phyloP scores from a whole-genome alignment of 1,140 invertebrate genomes.

The Drosophila subobscura region DNA sequence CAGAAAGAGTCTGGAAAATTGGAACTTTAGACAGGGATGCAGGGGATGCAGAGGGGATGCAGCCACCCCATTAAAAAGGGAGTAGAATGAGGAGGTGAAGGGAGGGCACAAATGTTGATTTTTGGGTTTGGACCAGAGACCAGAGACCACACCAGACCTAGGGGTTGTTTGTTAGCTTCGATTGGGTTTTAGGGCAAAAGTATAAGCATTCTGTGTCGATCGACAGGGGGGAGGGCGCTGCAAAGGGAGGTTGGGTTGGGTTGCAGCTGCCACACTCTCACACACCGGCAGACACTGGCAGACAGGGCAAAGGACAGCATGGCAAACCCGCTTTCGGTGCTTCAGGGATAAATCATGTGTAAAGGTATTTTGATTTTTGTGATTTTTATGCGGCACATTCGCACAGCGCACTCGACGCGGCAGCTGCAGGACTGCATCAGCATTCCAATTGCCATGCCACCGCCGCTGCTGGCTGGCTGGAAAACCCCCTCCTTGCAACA shows the following conservation, averaged over 20 bases:
- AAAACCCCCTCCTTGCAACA: slow-evolving; percentile 4
- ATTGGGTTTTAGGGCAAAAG: slow-evolving; percentile 42
- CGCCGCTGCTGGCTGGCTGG: slow-evolving; percentile 26
- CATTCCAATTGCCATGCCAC: slow-evolving; percentile 8
- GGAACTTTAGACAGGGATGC: slow-evolving; percentile 31
- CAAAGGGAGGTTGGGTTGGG: slow-evolving; percentile 49
- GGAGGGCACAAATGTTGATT: slow-evolving; percentile 39
- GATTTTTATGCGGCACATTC: slow-evolving; percentile 28
- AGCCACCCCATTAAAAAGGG: slow-evolving; percentile 62
- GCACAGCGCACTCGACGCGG: slow-evolving; percentile 10
- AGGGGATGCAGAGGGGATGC: slow-evolving; percentile 13
- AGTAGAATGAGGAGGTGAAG: slow-evolving; percentile 21
- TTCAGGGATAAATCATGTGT: slow-evolving; percentile 76
- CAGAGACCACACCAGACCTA: neutral
- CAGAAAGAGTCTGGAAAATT: slow-evolving; percentile 19
- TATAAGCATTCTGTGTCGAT: slow-evolving; percentile 67
- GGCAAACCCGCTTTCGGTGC: slow-evolving; percentile 41
- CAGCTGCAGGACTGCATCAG: slow-evolving; percentile 27
- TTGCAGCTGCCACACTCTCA: slow-evolving; percentile 56
- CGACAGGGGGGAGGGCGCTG: slow-evolving; percentile 55
- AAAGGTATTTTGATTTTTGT: slow-evolving; percentile 77
- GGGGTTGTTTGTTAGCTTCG: slow-evolving; percentile 54
- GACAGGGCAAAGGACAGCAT: neutral
- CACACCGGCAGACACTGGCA: slow-evolving; percentile 6
- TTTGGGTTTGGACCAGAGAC: slow-evolving; percentile 32